Evolutionary conservation across 2,888 invertebrate genomes (phyloP).

Genomic region (Mongoloraphidia duomilia): DNA sequence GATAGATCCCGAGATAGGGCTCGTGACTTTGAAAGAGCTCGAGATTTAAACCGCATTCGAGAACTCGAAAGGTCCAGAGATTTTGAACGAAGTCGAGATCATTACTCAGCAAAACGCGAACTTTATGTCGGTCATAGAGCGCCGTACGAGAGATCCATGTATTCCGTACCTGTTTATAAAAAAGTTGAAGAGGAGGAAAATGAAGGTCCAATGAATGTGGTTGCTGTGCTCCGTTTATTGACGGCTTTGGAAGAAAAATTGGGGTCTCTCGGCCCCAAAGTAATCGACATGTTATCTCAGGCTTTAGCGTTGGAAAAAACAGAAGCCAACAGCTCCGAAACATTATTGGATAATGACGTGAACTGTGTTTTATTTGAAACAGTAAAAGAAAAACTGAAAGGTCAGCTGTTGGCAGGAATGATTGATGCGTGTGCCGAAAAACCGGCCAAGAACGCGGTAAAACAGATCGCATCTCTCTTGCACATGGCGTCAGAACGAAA

Average conservation of each 20-base stretch:
- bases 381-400: slow-evolving; percentile 72
- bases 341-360: slow-evolving; percentile 54
- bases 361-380: slow-evolving; percentile 69
- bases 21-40: slow-evolving; percentile 3
- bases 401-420: slow-evolving; percentile 57
- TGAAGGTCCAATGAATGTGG: slow-evolving; percentile 39
- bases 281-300: slow-evolving; percentile 59
- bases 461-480: slow-evolving; percentile 59
- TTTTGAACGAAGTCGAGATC: neutral
- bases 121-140: neutral
- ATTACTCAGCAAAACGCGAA: neutral
- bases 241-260: slow-evolving; percentile 71
- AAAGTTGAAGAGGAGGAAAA: slow-evolving; percentile 22
- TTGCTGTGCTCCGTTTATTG: slow-evolving; percentile 55
- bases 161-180: neutral
- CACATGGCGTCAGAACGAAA: slow-evolving; percentile 45
- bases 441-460: slow-evolving; percentile 59
- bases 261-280: slow-evolving; percentile 70
- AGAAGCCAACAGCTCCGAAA: slow-evolving; percentile 59
- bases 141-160: neutral
- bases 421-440: slow-evolving; percentile 42
- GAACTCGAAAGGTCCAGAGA: slow-evolving; percentile 5
- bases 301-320: slow-evolving; percentile 66
- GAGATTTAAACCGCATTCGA: slow-evolving; percentile 7
- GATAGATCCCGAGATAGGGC: slow-evolving; percentile 7